Percentiles rank a stretch among this genome's conserved stretches.
Conservation (phyloP, 2,888 invertebrate species). For the Meandrusa payeni region DNA sequence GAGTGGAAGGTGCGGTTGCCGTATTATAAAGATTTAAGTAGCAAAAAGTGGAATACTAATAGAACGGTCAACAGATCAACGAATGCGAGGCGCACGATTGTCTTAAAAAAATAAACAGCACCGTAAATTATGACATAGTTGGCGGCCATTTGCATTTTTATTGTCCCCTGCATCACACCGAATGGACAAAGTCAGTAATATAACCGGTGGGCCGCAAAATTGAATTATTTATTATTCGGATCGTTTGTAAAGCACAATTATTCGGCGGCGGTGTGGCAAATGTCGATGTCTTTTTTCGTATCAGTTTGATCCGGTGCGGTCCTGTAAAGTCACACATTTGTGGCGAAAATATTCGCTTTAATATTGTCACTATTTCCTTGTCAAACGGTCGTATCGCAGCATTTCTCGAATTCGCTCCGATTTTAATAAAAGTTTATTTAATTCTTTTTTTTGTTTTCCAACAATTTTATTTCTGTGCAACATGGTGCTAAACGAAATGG, state of each 20-base stretch:
- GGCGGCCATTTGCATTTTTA: conserved; percentile 73
- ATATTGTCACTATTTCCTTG: conserved; percentile 42
- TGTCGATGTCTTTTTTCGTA: conserved; percentile 45
- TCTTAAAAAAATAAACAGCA: conserved; percentile 44
- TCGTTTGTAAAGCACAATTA: conserved; percentile 64
- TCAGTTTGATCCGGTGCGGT: conserved; percentile 46
- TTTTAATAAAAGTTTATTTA: conserved; percentile 27
- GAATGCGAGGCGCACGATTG: conserved; percentile 41
- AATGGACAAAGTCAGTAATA: conserved; percentile 66
- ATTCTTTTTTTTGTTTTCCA: conserved; percentile 3
- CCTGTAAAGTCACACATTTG: conserved; percentile 43
- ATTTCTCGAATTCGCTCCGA: conserved; percentile 36
- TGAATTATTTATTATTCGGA: conserved; percentile 72
- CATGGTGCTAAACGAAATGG: conserved; percentile 32
- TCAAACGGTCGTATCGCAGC: conserved; percentile 42
- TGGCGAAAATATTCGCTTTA: conserved; percentile 39
- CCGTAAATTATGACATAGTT: conserved; percentile 70
- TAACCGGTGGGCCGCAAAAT: conserved; percentile 67
- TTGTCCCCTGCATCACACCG: conserved; percentile 62
- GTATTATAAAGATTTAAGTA: conserved; percentile 36
- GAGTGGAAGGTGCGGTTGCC: conserved; percentile 30
- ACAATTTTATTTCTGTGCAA: conserved; percentile 9
- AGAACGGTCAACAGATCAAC: conserved; percentile 42
- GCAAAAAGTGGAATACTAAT: conserved; percentile 39
- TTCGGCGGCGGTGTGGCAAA: conserved; percentile 46